phyloP scores from a whole-genome alignment of 2,113 vertebrate genomes.

The Lates calcarifer region DNA sequence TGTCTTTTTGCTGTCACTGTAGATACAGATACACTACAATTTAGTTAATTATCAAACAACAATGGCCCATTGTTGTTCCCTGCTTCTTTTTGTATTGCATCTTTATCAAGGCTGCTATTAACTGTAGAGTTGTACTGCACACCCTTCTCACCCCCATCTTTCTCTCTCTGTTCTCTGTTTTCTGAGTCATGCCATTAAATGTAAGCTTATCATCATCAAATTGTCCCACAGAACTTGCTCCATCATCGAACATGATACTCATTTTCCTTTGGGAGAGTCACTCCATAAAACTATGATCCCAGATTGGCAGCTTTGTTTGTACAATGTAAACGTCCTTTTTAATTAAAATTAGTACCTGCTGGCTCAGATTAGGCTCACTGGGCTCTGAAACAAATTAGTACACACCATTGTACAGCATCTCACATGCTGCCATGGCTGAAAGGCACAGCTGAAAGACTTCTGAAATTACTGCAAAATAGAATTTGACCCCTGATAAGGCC shows the following conservation, averaged over 20 bases:
- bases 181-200: conserved; percentile 28
- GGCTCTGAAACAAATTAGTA: conserved; percentile 45
- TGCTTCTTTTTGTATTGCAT: conserved; percentile 11
- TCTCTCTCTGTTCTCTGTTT: background rate
- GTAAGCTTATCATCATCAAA: conserved; percentile 27
- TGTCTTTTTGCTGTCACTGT: conserved; percentile 1
- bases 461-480: conserved; percentile 67
- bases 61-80: conserved; percentile 21
- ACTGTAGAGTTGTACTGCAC: background rate
- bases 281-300: conserved; percentile 49
- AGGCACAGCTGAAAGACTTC: conserved; percentile 55
- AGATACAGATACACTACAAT: conserved; percentile 2
- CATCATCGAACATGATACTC: conserved; percentile 34
- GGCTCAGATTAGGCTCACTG: conserved; percentile 50
- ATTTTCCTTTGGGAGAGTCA: conserved; percentile 1
- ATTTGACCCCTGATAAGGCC: conserved; percentile 67
- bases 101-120: conserved; percentile 31
- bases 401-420: conserved; percentile 40
- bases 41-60: conserved; percentile 31
- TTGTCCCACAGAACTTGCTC: conserved; percentile 11
- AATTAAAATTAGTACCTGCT: conserved; percentile 60
- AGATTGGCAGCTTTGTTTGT: conserved; percentile 30
- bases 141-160: background rate
- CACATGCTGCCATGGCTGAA: conserved; percentile 32
- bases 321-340: conserved; percentile 31